Evolutionary conservation across 2,113 vertebrate species (phyloP).

Genomic region (Lasiurus borealis): DNA sequence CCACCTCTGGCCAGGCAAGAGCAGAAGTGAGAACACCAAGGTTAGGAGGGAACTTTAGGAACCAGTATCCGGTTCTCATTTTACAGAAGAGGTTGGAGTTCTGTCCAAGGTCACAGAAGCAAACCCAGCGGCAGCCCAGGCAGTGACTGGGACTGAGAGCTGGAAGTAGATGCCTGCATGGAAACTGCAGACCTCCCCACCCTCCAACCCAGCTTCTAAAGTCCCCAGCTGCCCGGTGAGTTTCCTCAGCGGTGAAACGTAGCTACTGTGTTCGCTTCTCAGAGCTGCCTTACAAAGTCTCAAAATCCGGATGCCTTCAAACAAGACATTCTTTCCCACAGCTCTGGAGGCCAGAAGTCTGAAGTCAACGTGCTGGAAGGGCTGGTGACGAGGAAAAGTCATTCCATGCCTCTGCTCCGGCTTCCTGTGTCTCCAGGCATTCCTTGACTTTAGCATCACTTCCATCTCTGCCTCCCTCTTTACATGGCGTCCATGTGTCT

Average conservation of each 20-base stretch:
- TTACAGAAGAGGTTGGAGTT: not conserved
- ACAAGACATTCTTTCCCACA: not conserved
- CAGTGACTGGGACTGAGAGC: fast-evolving
- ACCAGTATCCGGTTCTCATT: fast-evolving
- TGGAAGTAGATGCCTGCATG: too few relatives aligned
- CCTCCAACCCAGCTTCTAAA: too few relatives aligned
- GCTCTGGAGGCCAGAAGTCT: not conserved
- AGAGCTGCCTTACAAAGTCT: not conserved
- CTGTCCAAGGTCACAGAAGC: not conserved
- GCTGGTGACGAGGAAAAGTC: not conserved
- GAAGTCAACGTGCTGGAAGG: not conserved
- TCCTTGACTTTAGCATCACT: not conserved
- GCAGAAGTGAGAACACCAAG: not conserved
- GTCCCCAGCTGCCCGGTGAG: not conserved
- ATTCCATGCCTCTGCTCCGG: not conserved
- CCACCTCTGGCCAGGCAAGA: not conserved
- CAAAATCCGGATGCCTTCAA: too few relatives aligned
- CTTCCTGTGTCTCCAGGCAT: not conserved
- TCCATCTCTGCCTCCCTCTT: not conserved
- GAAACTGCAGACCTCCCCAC: too few relatives aligned
- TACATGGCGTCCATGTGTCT: not conserved
- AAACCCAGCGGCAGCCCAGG: not conserved
- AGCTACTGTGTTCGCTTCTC: not conserved
- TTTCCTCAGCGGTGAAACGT: too few relatives aligned
- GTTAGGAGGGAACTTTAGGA: not conserved